Evolutionary conservation across 2,797 vertebrate species (phyloP).

Genomic region (Lepus oiostolus): DNA sequence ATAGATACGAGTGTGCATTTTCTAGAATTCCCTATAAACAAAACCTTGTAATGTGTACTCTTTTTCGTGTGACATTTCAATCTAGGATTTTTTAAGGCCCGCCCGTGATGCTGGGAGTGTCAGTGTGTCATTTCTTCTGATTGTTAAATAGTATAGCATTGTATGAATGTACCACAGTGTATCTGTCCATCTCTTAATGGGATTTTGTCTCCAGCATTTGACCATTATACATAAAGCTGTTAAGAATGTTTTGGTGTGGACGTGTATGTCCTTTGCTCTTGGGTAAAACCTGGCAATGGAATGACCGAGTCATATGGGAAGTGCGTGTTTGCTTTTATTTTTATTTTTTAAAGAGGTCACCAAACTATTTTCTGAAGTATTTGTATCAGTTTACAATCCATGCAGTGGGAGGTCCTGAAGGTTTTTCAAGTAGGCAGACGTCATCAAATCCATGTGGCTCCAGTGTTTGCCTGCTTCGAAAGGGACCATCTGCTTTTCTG

Average conservation of each 20-base stretch:
- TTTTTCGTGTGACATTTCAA: not conserved
- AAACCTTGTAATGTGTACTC: not conserved
- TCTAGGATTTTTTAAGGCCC: not conserved
- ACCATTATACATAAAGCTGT: not conserved
- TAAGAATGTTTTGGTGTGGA: not conserved
- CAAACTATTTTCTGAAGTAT: not conserved
- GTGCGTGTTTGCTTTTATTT: not conserved
- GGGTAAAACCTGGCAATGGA: not conserved
- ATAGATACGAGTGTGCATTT: not conserved
- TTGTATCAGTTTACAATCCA: not conserved
- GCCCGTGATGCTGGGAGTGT: not conserved
- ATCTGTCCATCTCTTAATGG: not conserved
- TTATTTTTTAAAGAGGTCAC: not conserved
- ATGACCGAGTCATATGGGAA: not conserved
- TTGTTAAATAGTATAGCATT: not conserved
- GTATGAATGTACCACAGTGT: not conserved
- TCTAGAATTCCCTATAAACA: not conserved
- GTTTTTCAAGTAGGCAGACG: not conserved
- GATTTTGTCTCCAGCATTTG: not conserved
- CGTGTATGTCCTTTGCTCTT: not conserved
- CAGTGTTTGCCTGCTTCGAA: not conserved
- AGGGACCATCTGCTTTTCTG: not conserved
- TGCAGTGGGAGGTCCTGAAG: not conserved
- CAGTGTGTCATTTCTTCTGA: not conserved
- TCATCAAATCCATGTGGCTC: not conserved